Percentiles rank a stretch among this genome's conserved stretches.
Conservation (phyloP, 1,140 invertebrate genomes). For the Penaeus japonicus region DNA sequence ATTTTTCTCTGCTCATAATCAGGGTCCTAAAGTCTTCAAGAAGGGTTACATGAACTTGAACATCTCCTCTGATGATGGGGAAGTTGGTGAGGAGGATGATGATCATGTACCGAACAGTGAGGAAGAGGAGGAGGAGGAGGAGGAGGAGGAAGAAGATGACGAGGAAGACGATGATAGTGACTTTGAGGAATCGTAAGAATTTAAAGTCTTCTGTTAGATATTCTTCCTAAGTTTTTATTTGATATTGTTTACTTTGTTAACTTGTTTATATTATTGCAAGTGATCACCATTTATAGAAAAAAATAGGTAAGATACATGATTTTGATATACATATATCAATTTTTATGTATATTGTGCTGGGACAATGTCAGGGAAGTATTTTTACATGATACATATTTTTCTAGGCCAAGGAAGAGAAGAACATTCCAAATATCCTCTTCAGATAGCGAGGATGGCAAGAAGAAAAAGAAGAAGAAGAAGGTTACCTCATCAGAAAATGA, state of each 20-base stretch:
- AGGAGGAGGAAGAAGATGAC: constrained; percentile 45
- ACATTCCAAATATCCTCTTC: constrained; percentile 47
- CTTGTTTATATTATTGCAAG: neutral
- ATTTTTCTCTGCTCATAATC: constrained; percentile 4
- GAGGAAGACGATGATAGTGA: constrained; percentile 51
- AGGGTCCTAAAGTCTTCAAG: constrained; percentile 26
- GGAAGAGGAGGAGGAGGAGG: constrained; percentile 24
- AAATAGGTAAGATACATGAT: no score
- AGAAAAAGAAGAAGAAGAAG: constrained; percentile 57
- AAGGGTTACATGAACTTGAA: constrained; percentile 55
- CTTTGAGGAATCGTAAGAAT: constrained; percentile 50
- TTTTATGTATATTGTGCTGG: neutral
- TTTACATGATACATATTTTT: neutral
- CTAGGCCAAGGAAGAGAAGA: constrained; percentile 32
- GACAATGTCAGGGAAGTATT: no score
- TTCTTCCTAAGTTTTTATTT: neutral
- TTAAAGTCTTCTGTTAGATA: constrained; percentile 2
- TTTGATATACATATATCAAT: neutral
- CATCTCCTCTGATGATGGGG: constrained; percentile 56
- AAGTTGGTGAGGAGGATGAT: constrained; percentile 39
- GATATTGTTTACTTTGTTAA: neutral
- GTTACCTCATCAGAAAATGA: neutral
- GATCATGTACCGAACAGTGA: neutral
- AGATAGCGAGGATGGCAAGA: constrained; percentile 54
- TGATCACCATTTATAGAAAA: neutral